Base-by-base conservation (phyloP, 2,113 vertebrate genomes). In the Aleadryas rufinucha region DNA sequence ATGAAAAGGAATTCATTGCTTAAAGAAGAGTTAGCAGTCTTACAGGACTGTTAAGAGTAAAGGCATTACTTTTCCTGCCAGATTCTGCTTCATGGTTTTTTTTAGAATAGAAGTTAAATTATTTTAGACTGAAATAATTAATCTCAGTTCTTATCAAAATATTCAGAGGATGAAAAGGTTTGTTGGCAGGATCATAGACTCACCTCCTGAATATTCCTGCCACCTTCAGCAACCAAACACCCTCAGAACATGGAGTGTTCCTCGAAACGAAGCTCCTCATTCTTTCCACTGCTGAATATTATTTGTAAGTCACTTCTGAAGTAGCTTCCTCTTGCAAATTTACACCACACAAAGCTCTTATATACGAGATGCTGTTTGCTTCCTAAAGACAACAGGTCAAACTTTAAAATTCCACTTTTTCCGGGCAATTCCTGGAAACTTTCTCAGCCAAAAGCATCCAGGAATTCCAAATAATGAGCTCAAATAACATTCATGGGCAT, bases 1-100 rank as follows among this genome's bases (percentile, higher is more conserved):
- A 82, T 60, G 84, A 88, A 82, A 91, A 71, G 53, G 74, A 96
- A 95, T 79, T 50, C 50, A 93, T 75, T 90, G 88, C 78, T 95
- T 74, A 71, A 94, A 86, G 83, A 80, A 91, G 16, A 95, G 26
- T 69, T 94, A 88, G 74, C 54, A 89, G 71, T 66, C 79, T 93
- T 92, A 92, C 45, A 83, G 47, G 52, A 80, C 37, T 69, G 68
- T 65, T 72, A 47, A 64, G 47, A 78, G 49, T 61, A 92, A 95
- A 87, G 56, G 27, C 42, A 90, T 94, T 96, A 87, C 95, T 98
- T 97, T 88, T 54, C 63, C 61, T 95, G 80, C 78, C 95, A 88
- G 59, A 57, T 64, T 93, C 72, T 83, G 84, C 83, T 96, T 97
- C 53, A 74, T 93, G 49, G 87, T 89, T 69, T 56, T 56, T 97